Conservation (phyloP, 2,113 vertebrate genomes). For the Stegostoma tigrinum region DNA sequence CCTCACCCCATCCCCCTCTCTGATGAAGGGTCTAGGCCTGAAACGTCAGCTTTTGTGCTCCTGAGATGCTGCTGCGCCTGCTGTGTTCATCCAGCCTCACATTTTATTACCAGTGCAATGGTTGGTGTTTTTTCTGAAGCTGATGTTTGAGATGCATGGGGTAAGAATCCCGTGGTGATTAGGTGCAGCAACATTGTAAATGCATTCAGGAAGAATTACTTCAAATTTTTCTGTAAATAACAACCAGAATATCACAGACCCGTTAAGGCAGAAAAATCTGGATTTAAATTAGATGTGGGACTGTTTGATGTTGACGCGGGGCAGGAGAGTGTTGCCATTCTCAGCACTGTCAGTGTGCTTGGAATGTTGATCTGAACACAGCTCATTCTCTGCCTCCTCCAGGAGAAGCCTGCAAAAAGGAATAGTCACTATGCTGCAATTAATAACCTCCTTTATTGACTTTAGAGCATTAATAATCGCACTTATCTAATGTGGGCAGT, state of each 20-base stretch:
- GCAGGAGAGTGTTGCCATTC: neutral
- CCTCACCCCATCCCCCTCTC: no score
- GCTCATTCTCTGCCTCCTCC: neutral
- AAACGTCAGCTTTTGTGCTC: no score
- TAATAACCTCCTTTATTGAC: neutral
- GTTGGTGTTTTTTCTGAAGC: neutral
- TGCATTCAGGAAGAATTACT: neutral
- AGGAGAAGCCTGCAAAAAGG: neutral
- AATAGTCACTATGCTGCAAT: neutral
- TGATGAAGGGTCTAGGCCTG: no score
- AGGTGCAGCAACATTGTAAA: neutral
- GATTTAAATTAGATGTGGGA: neutral
- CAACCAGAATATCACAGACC: neutral
- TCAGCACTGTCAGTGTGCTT: neutral
- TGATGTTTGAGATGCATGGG: neutral
- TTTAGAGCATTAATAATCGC: no score
- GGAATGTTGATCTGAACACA: neutral
- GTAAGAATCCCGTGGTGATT: neutral
- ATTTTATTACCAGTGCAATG: neutral
- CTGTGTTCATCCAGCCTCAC: no score
- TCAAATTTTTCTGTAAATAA: neutral
- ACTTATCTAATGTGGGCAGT: no score
- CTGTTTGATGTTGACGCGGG: neutral
- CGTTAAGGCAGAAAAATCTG: neutral
- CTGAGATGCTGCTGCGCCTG: no score